These are phyloP conservation scores for Eledone cirrhosa DNA, from an alignment of 2,888 invertebrate genomes.

Conservation along the genomic window DNA sequence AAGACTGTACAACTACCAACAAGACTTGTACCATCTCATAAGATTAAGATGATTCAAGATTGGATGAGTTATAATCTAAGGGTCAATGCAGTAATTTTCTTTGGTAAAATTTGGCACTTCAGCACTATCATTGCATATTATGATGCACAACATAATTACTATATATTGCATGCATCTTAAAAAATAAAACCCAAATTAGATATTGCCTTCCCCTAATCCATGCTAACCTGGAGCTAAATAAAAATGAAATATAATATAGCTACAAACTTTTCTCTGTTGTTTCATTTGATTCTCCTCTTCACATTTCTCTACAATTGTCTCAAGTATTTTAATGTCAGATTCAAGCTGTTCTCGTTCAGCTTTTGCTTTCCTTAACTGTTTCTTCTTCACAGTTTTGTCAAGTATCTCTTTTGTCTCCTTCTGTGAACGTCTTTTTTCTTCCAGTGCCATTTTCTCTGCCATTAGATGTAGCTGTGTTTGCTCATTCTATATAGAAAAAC, in stretches of 20 bases:
- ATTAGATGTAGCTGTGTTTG: not conserved
- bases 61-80: too few relatives aligned
- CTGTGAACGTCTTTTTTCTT: constrained; percentile 5
- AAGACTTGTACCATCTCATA: too few relatives aligned
- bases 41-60: too few relatives aligned
- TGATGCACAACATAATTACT: too few relatives aligned
- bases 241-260: not conserved
- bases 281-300: not conserved
- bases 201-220: too few relatives aligned
- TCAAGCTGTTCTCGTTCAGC: constrained; percentile 4
- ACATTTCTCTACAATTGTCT: not conserved
- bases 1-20: too few relatives aligned
- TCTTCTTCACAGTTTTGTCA: not conserved
- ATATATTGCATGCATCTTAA: too few relatives aligned
- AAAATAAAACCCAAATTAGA: too few relatives aligned
- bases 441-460: not conserved
- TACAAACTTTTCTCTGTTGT: not conserved
- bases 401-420: not conserved
- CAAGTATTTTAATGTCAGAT: constrained; percentile 10
- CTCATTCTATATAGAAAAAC: not conserved
- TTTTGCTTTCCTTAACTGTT: not conserved
- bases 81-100: too few relatives aligned
- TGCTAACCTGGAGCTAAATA: too few relatives aligned
- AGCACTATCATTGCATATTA: too few relatives aligned
- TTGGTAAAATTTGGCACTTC: too few relatives aligned